These are phyloP conservation scores for Drosophila acutilabella DNA, from an alignment of 2,888 invertebrate genomes.

Conservation along the genomic window DNA sequence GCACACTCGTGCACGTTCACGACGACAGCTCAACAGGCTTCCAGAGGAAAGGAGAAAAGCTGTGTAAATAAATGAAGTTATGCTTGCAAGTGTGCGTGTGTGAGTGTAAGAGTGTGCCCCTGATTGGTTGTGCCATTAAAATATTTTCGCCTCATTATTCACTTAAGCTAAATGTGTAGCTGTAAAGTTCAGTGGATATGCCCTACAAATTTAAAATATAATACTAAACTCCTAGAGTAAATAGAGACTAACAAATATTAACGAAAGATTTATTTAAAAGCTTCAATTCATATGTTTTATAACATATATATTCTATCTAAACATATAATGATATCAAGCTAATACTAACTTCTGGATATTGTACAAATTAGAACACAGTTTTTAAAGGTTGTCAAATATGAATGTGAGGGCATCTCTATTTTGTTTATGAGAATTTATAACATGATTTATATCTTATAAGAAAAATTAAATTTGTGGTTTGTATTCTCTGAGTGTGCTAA, in stretches of 20 bases:
- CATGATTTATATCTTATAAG: conserved; percentile 51
- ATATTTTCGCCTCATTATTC: conserved; percentile 80
- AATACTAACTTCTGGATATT: too few relatives aligned
- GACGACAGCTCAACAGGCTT: conserved; percentile 34
- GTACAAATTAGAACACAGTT: too few relatives aligned
- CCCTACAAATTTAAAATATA: neutral
- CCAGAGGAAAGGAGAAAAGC: conserved; percentile 44
- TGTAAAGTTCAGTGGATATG: conserved; percentile 17
- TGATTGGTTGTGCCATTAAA: conserved; percentile 71
- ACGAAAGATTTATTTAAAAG: too few relatives aligned
- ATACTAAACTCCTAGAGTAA: neutral
- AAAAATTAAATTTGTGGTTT: conserved; percentile 75
- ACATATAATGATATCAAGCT: too few relatives aligned
- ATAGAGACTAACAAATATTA: neutral
- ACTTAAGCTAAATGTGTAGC: conserved; percentile 51
- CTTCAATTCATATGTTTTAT: too few relatives aligned
- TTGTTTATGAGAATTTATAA: neutral
- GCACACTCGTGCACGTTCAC: conserved; percentile 9
- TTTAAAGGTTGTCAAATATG: too few relatives aligned
- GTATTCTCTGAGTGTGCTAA: conserved; percentile 72
- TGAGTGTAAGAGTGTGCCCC: conserved; percentile 30
- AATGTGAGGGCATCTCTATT: too few relatives aligned
- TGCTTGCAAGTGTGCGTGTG: conserved; percentile 27
- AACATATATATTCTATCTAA: too few relatives aligned
- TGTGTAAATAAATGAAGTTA: conserved; percentile 73